phyloP scores from a whole-genome alignment of 2,888 invertebrate species.

The Aelia acuminata region DNA sequence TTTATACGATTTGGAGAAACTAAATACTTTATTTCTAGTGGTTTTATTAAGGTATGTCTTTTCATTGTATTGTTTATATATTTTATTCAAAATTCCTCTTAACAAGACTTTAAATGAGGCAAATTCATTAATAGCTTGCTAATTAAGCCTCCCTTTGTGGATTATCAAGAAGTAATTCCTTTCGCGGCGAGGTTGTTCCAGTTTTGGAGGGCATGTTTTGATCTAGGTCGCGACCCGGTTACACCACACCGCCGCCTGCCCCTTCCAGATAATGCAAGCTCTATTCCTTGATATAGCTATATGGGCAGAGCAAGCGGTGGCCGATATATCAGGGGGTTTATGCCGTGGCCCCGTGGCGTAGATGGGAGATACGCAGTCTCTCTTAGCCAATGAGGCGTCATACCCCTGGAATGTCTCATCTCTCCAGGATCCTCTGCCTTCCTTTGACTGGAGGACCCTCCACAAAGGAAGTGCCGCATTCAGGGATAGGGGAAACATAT shows the following conservation, averaged over 20 bases:
- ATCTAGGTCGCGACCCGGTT: conserved; percentile 37
- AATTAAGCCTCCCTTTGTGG: not conserved
- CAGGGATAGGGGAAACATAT: not conserved
- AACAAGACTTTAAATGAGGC: not conserved
- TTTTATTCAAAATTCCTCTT: no score
- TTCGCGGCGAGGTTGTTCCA: conserved; percentile 10
- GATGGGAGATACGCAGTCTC: not conserved
- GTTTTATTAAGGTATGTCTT: no score
- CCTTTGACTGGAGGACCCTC: not conserved
- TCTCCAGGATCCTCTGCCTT: not conserved
- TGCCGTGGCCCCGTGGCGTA: not conserved
- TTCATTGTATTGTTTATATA: no score
- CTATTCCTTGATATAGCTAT: conserved; percentile 11
- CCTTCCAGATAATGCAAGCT: conserved; percentile 28
- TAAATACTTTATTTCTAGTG: no score
- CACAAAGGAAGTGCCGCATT: not conserved
- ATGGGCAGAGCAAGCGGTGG: not conserved
- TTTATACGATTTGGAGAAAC: no score
- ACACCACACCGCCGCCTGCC: conserved; percentile 1
- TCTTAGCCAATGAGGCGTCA: conserved; percentile 27
- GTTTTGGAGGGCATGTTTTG: conserved; percentile 10
- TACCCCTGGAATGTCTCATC: not conserved
- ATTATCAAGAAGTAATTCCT: not conserved
- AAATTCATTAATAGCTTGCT: no score
- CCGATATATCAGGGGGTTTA: conserved; percentile 4